These are phyloP conservation scores for Apodemus agrarius DNA, from an alignment of 2,797 vertebrate species.

Conservation along the genomic window DNA sequence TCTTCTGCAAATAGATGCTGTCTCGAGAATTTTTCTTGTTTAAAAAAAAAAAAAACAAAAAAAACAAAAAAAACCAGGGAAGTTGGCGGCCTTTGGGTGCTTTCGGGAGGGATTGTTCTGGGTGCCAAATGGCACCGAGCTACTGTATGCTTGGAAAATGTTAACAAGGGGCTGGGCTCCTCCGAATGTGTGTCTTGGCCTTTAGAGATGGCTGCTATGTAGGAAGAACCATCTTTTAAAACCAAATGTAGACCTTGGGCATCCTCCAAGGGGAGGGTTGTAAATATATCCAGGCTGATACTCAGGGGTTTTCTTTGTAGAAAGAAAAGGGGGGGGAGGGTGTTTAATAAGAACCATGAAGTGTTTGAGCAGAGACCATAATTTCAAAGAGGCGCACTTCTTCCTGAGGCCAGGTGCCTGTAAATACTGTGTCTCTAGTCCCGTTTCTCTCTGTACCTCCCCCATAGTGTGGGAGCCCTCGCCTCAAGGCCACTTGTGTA, in stretches of 20 bases:
- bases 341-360: neutral
- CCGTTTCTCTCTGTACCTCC: neutral
- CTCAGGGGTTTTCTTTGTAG: conserved; percentile 67
- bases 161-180: conserved; percentile 81
- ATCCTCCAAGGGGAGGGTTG: conserved; percentile 79
- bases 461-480: fast-evolving
- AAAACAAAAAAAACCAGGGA: conserved; percentile 78
- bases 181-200: conserved; percentile 66
- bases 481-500: neutral
- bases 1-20: conserved; percentile 82
- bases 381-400: conserved; percentile 2
- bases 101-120: conserved; percentile 74
- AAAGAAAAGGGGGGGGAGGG: conserved; percentile 72
- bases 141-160: conserved; percentile 83
- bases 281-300: conserved; percentile 76
- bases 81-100: conserved; percentile 82
- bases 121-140: conserved; percentile 81
- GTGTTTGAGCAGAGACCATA: neutral
- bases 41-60: no score
- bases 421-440: neutral
- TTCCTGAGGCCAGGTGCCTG: neutral
- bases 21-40: conserved; percentile 83
- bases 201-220: conserved; percentile 42
- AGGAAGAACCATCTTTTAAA: conserved; percentile 75
- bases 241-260: conserved; percentile 80